Evolutionary conservation across 1,140 invertebrate genomes (phyloP).

Genomic region (Ridgeia piscesae): DNA sequence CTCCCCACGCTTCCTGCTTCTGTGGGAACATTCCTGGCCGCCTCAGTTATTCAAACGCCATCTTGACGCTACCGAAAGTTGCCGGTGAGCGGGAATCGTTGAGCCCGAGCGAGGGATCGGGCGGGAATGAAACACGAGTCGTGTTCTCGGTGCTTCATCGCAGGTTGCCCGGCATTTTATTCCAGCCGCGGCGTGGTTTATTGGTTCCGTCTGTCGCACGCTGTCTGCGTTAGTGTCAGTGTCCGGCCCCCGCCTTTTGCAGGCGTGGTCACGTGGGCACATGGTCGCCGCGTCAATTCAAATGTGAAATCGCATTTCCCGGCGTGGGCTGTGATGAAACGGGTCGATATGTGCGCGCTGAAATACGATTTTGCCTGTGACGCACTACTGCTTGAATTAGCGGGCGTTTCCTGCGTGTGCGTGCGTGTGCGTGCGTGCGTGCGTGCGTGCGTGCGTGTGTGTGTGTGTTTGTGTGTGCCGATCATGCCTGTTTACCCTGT

Average conservation of each 20-base stretch:
- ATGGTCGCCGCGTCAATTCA: not conserved
- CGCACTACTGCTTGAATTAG: not conserved
- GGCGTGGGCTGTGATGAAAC: not conserved
- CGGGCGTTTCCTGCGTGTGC: not conserved
- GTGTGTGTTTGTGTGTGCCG: no score
- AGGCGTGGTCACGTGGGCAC: not conserved
- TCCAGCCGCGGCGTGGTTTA: not conserved
- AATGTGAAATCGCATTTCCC: not conserved
- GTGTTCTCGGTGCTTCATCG: not conserved
- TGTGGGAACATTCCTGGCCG: no score
- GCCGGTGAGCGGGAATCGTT: no score
- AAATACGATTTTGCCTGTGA: not conserved
- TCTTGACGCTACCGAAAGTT: not conserved
- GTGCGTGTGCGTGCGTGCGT: no score
- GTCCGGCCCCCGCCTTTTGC: not conserved
- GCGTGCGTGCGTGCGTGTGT: no score
- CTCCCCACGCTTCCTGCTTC: no score
- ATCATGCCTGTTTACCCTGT: not conserved
- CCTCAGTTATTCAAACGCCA: not conserved
- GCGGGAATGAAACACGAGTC: not conserved
- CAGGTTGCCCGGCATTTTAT: not conserved
- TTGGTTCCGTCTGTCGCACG: not conserved
- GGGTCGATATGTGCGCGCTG: not conserved
- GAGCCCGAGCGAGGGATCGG: not conserved
- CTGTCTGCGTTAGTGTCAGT: not conserved